Conservation (phyloP, 2,888 invertebrate genomes). For the Epinotia ramella region DNA sequence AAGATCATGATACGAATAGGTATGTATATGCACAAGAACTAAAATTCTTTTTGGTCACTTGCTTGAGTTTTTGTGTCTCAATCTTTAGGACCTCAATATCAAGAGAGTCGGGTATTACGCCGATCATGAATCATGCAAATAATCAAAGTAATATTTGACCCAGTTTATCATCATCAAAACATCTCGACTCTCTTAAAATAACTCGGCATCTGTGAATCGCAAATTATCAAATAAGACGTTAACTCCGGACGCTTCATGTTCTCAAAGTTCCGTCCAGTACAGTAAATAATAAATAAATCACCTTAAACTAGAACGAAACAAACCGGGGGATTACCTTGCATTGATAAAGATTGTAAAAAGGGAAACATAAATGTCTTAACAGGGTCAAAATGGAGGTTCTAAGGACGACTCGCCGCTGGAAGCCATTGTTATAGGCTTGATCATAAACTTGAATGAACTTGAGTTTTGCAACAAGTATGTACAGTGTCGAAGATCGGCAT, state of each 20-base stretch:
- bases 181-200: constrained; percentile 27
- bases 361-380: neutral
- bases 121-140: neutral
- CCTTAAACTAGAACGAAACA: neutral
- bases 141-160: constrained; percentile 25
- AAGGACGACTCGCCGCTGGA: no score
- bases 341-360: neutral
- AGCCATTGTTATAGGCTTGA: no score
- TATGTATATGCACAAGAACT: no score
- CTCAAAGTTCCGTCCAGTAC: constrained; percentile 20
- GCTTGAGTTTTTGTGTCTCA: no score
- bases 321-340: neutral
- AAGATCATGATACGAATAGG: no score
- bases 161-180: constrained; percentile 4
- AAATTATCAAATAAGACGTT: constrained; percentile 28
- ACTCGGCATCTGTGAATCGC: constrained; percentile 27
- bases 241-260: constrained; percentile 6
- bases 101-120: neutral
- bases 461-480: no score
- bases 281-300: neutral
- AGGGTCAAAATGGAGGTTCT: no score
- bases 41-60: no score
- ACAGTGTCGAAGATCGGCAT: neutral
- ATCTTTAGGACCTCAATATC: neutral
- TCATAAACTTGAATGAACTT: no score